Base-by-base conservation (phyloP, 2,797 vertebrate species). In the Pangasius mekongensis region DNA sequence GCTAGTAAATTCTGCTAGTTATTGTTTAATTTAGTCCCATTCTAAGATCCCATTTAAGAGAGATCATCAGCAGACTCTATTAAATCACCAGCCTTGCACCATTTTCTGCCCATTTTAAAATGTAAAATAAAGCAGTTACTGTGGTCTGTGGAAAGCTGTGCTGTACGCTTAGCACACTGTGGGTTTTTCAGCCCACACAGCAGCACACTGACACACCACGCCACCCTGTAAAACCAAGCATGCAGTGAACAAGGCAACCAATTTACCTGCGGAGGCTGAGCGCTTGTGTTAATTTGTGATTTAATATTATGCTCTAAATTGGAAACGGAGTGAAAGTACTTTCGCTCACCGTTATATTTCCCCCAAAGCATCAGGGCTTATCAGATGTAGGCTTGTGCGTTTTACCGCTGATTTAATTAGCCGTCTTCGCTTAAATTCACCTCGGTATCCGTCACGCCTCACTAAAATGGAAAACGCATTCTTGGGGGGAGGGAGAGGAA, bases 401-500 rank as follows among this genome's bases (percentile, higher is more conserved):
- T 96, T 96, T 95, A 95, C 92, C 94, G 94, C 95, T 96, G 94
- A 96, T 97, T 97, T 96, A 97, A 97, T 97, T 97, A 97, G 95
- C 93, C 94, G 91, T 96, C 93, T 96, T 94, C 93, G 96, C 93
- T 93, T 96, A 96, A 95, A 94, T 96, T 98, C 94, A 94, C 95
- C 96, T 94, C 90, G 76, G 91, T 95, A 95, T 96, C 94, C 96
- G 95, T 96, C 95, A 96, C 93, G 94, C 94, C 95, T 95, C 96
- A 96, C 94, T 96, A 94, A 97, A 96, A 95, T 93, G 94, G 93
- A 95, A 96, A 86, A 96, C 95, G 95, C 93, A 92, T 92, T 96
- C 92, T 93, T 93, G 93, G 93, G 62, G 10, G 20, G 24, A 85
- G 93, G 47, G 85, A 84, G 18, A 2, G 5, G 14, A 14, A 83